Evolutionary conservation across 2,113 vertebrate genomes (phyloP).

Genomic region (Psilopogon haemacephalus): DNA sequence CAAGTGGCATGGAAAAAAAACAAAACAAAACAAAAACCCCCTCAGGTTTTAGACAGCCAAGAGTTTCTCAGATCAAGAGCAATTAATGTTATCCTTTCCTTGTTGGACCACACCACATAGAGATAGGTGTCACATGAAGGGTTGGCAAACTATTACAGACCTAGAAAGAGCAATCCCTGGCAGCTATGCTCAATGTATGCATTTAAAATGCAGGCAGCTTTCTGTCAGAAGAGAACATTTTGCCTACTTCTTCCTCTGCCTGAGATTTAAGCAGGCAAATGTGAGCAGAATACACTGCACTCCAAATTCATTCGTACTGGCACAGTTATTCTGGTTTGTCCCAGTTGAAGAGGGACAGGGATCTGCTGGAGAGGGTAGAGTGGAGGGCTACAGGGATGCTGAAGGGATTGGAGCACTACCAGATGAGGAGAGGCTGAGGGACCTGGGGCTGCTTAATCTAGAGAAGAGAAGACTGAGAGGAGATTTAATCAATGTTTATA

Average conservation of each 20-base stretch:
- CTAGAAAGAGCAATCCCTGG: not conserved
- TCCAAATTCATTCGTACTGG: not conserved
- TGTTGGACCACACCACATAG: not conserved
- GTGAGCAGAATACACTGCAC: not conserved
- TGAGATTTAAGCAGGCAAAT: not conserved
- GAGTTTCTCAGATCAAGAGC: not conserved
- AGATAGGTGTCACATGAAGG: not conserved
- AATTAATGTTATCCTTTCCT: not conserved
- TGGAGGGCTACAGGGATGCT: too few species aligned
- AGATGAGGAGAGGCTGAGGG: too few species aligned
- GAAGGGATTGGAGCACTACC: too few species aligned
- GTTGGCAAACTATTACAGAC: not conserved
- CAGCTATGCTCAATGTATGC: not conserved
- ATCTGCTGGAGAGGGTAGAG: too few species aligned
- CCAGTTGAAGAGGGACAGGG: too few species aligned
- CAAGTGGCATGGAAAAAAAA: constrained; percentile 19
- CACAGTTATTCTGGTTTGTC: not conserved
- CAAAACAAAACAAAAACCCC: not conserved
- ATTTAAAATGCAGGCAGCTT: not conserved
- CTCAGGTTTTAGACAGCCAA: constrained; percentile 19
- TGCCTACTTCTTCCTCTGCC: not conserved
- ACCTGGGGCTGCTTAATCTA: too few species aligned
- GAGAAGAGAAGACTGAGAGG: too few species aligned
- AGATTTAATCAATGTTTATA: too few species aligned
- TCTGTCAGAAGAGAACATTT: not conserved